phyloP scores from a whole-genome alignment of 2,797 vertebrate species.

The Sebastes vulpes region DNA sequence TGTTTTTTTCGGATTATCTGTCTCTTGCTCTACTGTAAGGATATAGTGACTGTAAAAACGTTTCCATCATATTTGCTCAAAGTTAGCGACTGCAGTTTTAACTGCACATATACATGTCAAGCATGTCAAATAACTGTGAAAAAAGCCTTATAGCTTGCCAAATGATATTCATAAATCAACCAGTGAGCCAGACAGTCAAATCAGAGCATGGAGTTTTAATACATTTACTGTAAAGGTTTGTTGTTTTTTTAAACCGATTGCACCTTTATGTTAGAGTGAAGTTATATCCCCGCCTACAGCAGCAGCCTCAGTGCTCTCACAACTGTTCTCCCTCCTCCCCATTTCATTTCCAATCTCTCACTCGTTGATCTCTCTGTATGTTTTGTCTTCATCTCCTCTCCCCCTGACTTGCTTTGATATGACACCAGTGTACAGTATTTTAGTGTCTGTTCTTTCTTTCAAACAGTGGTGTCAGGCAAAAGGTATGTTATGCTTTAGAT shows the following conservation, averaged over 20 bases:
- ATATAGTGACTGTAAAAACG: neutral
- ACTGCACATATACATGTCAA: neutral
- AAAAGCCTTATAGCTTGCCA: neutral
- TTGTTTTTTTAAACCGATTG: constrained; percentile 12
- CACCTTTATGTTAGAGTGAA: constrained; percentile 26
- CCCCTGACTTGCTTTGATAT: constrained; percentile 53
- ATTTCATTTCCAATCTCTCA: constrained; percentile 38
- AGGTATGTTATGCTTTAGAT: constrained; percentile 73
- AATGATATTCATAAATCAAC: constrained; percentile 23
- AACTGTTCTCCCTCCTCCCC: neutral
- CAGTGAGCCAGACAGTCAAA: constrained; percentile 14
- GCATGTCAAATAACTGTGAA: constrained; percentile 3
- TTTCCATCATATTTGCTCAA: neutral
- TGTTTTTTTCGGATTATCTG: neutral
- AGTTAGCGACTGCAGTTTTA: neutral
- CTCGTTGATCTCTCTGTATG: constrained; percentile 51
- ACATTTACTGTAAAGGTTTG: neutral
- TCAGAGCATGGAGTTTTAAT: neutral
- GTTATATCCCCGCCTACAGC: constrained; percentile 13
- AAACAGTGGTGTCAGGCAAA: constrained; percentile 66
- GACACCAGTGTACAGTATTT: constrained; percentile 51
- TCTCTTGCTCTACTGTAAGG: neutral
- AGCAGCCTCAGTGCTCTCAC: constrained; percentile 6
- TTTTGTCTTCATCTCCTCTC: constrained; percentile 54
- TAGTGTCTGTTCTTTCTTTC: constrained; percentile 65